Conservation (phyloP, 2,888 invertebrate genomes). For the Lycia hirtaria region DNA sequence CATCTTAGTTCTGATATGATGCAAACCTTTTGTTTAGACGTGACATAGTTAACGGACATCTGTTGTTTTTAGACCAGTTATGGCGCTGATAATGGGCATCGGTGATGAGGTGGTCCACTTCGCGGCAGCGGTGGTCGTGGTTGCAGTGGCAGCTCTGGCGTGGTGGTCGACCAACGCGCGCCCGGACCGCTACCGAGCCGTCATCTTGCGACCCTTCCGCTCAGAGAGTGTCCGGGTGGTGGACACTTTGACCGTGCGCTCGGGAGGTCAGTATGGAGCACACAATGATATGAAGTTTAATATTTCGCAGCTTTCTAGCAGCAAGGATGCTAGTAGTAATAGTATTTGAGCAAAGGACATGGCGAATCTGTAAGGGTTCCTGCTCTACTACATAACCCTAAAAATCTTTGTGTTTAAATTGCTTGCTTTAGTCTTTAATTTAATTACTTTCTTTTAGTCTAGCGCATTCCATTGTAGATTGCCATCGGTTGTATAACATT, state of each 20-base stretch:
- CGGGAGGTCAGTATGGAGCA: neutral
- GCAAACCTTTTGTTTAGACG: too few species aligned
- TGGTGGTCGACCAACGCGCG: conserved; percentile 91
- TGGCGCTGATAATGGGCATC: conserved; percentile 92
- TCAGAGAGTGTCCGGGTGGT: conserved; percentile 50
- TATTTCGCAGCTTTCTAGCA: too few species aligned
- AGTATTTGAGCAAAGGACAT: too few species aligned
- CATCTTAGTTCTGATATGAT: too few species aligned
- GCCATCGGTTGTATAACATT: too few species aligned
- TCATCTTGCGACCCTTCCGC: conserved; percentile 80
- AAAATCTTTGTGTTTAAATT: neutral
- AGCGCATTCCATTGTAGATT: too few species aligned
- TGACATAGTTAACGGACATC: neutral
- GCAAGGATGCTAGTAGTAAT: too few species aligned
- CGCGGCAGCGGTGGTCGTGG: conserved; percentile 81
- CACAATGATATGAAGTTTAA: too few species aligned
- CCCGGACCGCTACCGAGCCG: conserved; percentile 88
- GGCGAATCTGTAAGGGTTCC: too few species aligned
- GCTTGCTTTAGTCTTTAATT: too few species aligned
- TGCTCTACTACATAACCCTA: neutral
- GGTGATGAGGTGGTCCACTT: conserved; percentile 94
- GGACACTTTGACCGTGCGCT: neutral
- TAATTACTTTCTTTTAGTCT: too few species aligned
- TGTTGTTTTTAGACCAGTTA: conserved; percentile 62
- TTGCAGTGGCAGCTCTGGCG: conserved; percentile 89